phyloP scores from a whole-genome alignment of 2,113 vertebrate genomes.

The Hydrolagus affinis region DNA sequence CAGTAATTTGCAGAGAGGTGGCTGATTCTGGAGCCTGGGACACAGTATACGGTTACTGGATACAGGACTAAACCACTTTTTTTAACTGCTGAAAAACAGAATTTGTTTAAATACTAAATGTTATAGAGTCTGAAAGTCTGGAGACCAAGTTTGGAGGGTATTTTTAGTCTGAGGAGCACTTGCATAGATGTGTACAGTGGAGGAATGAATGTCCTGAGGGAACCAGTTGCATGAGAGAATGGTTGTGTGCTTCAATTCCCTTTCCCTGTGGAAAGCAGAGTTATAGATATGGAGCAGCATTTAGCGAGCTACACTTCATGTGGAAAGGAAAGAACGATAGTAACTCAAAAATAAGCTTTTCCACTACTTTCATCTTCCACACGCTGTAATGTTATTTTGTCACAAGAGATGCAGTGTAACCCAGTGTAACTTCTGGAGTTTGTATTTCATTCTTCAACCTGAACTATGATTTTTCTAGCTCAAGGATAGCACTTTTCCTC shows the following conservation, averaged over 20 bases:
- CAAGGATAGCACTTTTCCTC: background rate
- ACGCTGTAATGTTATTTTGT: too few species aligned
- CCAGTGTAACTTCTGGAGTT: background rate
- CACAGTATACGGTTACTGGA: too few species aligned
- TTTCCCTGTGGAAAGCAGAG: background rate
- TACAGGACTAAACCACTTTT: too few species aligned
- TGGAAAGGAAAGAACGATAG: background rate
- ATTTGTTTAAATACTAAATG: too few species aligned
- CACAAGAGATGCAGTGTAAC: too few species aligned
- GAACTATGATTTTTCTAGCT: background rate
- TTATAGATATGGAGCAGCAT: background rate
- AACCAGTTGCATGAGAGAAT: background rate
- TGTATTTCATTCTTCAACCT: background rate
- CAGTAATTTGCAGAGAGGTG: too few species aligned
- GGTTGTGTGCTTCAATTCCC: background rate
- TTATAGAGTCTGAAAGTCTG: background rate
- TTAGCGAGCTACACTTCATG: background rate
- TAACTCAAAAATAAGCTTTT: background rate
- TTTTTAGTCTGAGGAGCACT: constrained; percentile 16
- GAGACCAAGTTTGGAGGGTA: background rate
- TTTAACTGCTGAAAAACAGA: too few species aligned
- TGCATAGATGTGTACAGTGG: constrained; percentile 20
- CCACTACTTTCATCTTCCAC: background rate
- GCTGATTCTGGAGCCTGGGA: too few species aligned
- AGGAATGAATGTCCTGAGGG: background rate